Percentiles rank a stretch among this genome's conserved stretches.
phyloP scores from a whole-genome alignment of 2,113 vertebrate species.

The Rhizomys pruinosus region DNA sequence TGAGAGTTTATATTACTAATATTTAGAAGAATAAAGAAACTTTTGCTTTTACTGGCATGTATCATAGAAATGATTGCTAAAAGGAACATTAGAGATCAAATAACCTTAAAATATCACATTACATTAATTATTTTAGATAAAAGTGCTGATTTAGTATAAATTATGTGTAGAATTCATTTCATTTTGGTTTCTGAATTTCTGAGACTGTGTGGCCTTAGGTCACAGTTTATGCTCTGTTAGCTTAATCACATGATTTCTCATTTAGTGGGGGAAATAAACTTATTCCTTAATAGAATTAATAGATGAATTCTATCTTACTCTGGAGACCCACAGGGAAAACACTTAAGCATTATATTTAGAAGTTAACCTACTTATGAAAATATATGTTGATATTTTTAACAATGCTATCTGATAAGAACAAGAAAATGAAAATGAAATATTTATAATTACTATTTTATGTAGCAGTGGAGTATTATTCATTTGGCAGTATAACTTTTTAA shows the following conservation, averaged over 20 bases:
- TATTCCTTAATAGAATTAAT: background rate
- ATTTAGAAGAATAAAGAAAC: slow-evolving; percentile 56
- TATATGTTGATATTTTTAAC: background rate
- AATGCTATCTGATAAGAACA: background rate
- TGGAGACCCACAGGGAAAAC: background rate
- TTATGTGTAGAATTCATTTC: background rate
- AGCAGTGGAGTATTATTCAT: background rate
- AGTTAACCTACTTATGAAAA: background rate
- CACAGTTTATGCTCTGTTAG: background rate
- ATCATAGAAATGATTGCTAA: slow-evolving; percentile 23
- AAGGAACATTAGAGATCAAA: slow-evolving; percentile 49
- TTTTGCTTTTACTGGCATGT: background rate
- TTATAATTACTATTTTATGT: background rate
- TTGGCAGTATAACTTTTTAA: background rate
- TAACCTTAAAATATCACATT: slow-evolving; percentile 29
- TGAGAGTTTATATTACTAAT: background rate
- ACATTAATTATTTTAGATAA: slow-evolving; percentile 17
- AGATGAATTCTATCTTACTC: background rate
- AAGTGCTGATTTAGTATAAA: background rate
- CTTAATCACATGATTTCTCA: background rate
- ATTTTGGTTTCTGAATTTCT: slow-evolving; percentile 9
- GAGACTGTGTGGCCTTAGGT: background rate
- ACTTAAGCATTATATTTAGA: background rate
- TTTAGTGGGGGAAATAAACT: slow-evolving; percentile 26
- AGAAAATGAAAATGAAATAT: background rate